Conservation (phyloP, 2,113 vertebrate genomes). For the Geococcyx californianus region DNA sequence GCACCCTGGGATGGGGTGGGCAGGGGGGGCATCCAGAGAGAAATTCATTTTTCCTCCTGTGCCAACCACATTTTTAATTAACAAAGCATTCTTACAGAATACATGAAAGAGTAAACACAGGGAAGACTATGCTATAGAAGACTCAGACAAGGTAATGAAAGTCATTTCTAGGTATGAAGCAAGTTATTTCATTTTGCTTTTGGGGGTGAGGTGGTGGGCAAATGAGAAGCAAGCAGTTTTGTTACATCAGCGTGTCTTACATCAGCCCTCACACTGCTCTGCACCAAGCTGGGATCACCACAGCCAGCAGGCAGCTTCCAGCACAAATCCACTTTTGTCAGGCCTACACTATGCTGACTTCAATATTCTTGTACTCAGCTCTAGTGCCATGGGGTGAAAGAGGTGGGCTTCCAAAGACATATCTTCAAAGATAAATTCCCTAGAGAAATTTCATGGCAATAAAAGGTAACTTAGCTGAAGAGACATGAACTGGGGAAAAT, state of each 20-base stretch:
- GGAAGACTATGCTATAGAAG: background rate
- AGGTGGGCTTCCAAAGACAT: background rate
- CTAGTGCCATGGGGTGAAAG: background rate
- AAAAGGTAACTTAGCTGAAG: background rate
- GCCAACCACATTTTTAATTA: background rate
- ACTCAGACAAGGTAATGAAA: background rate
- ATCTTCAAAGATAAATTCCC: background rate
- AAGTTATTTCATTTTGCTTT: background rate
- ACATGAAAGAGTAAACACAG: background rate
- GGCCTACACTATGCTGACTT: background rate
- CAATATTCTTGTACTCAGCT: background rate
- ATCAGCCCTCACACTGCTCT: background rate
- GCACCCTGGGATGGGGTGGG: background rate
- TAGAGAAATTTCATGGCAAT: background rate
- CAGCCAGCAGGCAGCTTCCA: background rate
- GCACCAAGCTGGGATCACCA: accelerated
- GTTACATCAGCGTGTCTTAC: background rate
- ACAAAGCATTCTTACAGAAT: background rate
- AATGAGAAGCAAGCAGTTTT: background rate
- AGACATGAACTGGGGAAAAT: background rate
- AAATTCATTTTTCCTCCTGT: background rate
- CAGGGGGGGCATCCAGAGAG: background rate
- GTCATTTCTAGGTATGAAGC: background rate
- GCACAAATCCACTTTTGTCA: background rate
- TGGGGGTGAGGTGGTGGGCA: background rate